Conservation (phyloP, 2,797 vertebrate species). For the Distichodus sexfasciatus region DNA sequence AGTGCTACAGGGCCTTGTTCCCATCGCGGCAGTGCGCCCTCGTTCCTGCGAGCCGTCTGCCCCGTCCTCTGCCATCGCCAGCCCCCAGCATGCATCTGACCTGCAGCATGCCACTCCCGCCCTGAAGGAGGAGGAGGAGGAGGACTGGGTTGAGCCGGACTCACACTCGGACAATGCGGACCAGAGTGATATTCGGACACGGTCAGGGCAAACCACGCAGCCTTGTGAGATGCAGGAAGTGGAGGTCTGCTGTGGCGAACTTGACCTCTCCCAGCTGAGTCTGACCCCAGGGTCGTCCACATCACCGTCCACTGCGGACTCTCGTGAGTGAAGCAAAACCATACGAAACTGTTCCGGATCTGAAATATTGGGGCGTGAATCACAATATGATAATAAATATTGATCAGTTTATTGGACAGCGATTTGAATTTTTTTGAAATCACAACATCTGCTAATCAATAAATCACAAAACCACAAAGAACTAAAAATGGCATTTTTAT, state of each 20-base stretch:
- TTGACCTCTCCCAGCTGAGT: constrained; percentile 95
- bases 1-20: constrained; percentile 93
- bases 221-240: constrained; percentile 81
- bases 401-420: too few species aligned
- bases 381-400: too few species aligned
- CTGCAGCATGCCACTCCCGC: constrained; percentile 67
- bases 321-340: constrained; percentile 78
- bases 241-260: constrained; percentile 88
- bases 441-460: too few species aligned
- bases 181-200: constrained; percentile 51
- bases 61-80: constrained; percentile 81
- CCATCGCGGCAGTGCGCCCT: constrained; percentile 82
- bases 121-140: constrained; percentile 45
- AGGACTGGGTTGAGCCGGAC: neutral
- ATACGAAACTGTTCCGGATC: too few species aligned
- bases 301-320: constrained; percentile 89
- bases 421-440: too few species aligned
- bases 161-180: constrained; percentile 72
- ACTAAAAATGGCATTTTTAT: too few species aligned
- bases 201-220: constrained; percentile 31
- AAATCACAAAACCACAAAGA: too few species aligned
- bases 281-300: constrained; percentile 92
- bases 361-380: too few species aligned
- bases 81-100: constrained; percentile 85
- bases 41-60: constrained; percentile 76